phyloP scores from a whole-genome alignment of 1,140 invertebrate species.

The Trichogramma pretiosum region DNA sequence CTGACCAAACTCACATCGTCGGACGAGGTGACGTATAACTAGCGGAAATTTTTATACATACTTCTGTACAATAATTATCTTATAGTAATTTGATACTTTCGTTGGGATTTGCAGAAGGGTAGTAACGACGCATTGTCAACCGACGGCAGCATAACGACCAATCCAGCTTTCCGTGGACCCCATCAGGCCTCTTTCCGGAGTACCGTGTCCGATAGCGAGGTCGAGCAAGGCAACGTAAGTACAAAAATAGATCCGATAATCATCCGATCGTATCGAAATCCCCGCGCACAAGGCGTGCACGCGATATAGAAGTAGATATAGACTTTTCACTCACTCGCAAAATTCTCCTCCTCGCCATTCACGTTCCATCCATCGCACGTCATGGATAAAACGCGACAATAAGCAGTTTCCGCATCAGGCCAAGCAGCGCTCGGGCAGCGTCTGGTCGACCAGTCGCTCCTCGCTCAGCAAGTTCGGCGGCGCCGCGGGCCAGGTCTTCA shows the following conservation, averaged over 20 bases:
- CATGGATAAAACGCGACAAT: too few species aligned
- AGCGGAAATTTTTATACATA: slow-evolving; percentile 3
- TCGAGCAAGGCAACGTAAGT: slow-evolving; percentile 80
- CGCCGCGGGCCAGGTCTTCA: slow-evolving; percentile 70
- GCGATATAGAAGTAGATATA: too few species aligned
- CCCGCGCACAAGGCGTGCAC: too few species aligned
- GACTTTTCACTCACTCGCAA: too few species aligned
- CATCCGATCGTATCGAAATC: too few species aligned
- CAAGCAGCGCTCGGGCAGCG: slow-evolving; percentile 74
- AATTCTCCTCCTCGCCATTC: too few species aligned
- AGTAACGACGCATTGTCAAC: slow-evolving; percentile 45
- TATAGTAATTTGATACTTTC: too few species aligned
- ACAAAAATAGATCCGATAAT: not conserved
- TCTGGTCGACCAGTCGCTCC: slow-evolving; percentile 89
- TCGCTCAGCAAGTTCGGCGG: slow-evolving; percentile 81
- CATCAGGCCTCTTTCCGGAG: slow-evolving; percentile 65
- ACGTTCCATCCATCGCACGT: too few species aligned
- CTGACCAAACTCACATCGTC: slow-evolving; percentile 78
- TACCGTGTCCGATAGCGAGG: slow-evolving; percentile 88
- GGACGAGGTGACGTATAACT: slow-evolving; percentile 80
- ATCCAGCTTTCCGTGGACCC: slow-evolving; percentile 55
- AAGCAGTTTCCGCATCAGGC: slow-evolving; percentile 55
- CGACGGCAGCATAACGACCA: slow-evolving; percentile 73
- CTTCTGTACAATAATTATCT: too few species aligned
- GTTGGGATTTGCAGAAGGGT: slow-evolving; percentile 45